Base-by-base conservation (phyloP, 1,140 invertebrate species). In the Myzus persicae region DNA sequence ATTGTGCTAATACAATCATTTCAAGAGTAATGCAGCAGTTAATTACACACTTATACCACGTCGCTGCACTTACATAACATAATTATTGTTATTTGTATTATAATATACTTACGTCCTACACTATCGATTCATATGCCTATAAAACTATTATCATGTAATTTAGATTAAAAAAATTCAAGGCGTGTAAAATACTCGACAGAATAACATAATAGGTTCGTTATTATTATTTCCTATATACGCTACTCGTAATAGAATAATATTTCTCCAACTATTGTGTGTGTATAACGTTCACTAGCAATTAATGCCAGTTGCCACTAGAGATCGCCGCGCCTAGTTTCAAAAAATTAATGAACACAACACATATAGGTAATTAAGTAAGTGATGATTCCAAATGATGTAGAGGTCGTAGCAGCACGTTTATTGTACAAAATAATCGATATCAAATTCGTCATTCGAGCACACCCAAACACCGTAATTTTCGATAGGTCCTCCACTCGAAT, bases 131-230 rank as follows among this genome's bases (percentile, higher is more conserved):
- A 31, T 26, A 26, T 14, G 26, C 26, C 84, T 85, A 38, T 48
- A 8, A 48, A 46, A n/a, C 14, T 44, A 24, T 88, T 87, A 87
- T 87, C 31, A 20, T 31, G 85, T 44, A 87, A 87, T 87, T 87
- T 87, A 88, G 44, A 88, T 48, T 36, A 51, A 88, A 88, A 88
- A 36, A 88, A 85, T 31, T 26, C 9, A 85, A 88, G 31, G n/a
- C 87, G 44, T 48, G 40, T 42, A 87, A 46, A 11, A 36, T 26
- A 36, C 36, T 48, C n/a, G 26, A 88, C 4, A 7, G 38, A 40
- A 42, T 85, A 85, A 85, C 24, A 85, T 85, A 85, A 85, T 44
- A 42, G 40, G 26, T 14, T 85, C 84, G 26, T 85, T 84, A 84
- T 82, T 42, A 84, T 84, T 84, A 26, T 84, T 40, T 85, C 42